Base-by-base conservation (phyloP, 2,888 invertebrate genomes). In the Xestia xanthographa region DNA sequence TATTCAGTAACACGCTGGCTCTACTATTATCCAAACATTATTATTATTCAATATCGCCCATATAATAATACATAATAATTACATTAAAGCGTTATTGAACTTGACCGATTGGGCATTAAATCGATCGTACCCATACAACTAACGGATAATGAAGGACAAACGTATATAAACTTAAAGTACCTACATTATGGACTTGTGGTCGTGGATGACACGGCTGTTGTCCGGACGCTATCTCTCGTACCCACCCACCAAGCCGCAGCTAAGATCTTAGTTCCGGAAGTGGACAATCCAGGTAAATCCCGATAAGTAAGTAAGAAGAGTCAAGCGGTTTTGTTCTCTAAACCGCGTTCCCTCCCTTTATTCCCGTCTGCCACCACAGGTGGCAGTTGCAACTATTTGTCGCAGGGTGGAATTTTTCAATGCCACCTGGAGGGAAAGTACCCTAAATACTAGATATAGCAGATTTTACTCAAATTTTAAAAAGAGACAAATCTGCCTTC, bases 41-140 rank as follows among this genome's bases (percentile, higher is more conserved):
- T 53, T 77, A 66, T 77, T 77, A 79, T 34, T 65, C 34, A 68
- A 68, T 50, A 79, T 48, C 41, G 34, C 4, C 38, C 34, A 43
- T 66, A n/a, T 34, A 72, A 72, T 62, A 68, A 48, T 41, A 48
- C n/a, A 72, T 45, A 56, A 65, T 72, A 34, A 74, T 68, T 79
- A 79, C 60, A 66, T 80, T 80, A 80, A 80, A 60, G 79, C 45
- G 69, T 48, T 80, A 80, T 80, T 80, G 80, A 80, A 80, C 80
- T 80, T 80, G 75, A 80, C 80, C 79, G 75, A 69, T 69, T 66
- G 26, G 45, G 11, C 58, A 69, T 69, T 75, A 62, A 62, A 80
- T 79, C 14, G 48, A 60, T 58, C 29, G 65, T 68, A 65, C 20
- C 67, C 65, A 60, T 72, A 26, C 11, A 79, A 48, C 38, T 79